Evolutionary conservation across 2,113 vertebrate genomes (phyloP).

Genomic region (Lamprotornis superbus): DNA sequence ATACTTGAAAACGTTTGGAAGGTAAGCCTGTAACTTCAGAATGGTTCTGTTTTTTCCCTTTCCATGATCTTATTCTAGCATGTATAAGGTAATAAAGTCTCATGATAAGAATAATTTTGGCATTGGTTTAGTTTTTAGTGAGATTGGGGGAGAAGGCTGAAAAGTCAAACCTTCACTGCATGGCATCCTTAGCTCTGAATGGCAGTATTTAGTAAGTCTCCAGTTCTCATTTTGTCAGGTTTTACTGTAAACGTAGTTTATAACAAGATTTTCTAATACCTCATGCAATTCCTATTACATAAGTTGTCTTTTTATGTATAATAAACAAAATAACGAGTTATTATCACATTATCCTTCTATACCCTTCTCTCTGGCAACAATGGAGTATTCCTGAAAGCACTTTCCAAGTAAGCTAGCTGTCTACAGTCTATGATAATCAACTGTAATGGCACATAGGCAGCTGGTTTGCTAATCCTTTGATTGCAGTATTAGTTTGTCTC

Average conservation of each 20-base stretch:
- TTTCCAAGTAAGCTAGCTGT: slow-evolving; percentile 10
- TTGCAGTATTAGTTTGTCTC: slow-evolving; percentile 61
- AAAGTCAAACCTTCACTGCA: background rate
- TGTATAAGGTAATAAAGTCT: background rate
- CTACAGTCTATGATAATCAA: slow-evolving; percentile 43
- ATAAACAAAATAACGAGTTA: background rate
- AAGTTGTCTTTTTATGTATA: background rate
- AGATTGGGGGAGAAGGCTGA: background rate
- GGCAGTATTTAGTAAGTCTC: background rate
- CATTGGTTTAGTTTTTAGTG: background rate
- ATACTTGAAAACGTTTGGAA: background rate
- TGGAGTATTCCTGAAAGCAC: background rate
- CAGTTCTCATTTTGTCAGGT: background rate
- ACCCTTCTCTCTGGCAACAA: background rate
- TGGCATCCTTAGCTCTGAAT: background rate
- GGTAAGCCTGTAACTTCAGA: background rate
- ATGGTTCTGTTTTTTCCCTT: background rate
- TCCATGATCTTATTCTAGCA: background rate
- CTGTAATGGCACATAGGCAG: slow-evolving; percentile 54
- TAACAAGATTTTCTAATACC: background rate
- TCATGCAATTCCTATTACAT: background rate
- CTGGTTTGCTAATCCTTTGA: slow-evolving; percentile 63
- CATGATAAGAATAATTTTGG: background rate
- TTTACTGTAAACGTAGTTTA: background rate
- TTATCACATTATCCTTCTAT: background rate